Evolutionary conservation across 2,888 invertebrate genomes (phyloP).

Genomic region (Villa cingulata): DNA sequence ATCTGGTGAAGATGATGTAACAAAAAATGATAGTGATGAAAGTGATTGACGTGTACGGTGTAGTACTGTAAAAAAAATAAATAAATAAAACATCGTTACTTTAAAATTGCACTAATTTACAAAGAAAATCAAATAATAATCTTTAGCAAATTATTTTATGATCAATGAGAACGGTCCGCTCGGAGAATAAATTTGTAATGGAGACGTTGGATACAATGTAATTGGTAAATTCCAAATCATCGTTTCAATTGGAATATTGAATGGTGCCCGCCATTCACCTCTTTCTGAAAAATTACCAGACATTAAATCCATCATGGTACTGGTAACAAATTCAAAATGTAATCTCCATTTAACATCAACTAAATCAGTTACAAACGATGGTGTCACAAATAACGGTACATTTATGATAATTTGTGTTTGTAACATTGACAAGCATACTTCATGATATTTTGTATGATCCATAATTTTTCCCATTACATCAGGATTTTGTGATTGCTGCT

Average conservation of each 20-base stretch:
- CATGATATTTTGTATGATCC: constrained; percentile 82
- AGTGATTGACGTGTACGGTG: background rate
- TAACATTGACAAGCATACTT: constrained; percentile 76
- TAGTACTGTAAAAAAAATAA: too few relatives aligned
- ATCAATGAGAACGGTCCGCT: background rate
- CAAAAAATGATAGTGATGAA: background rate
- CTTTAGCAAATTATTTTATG: background rate
- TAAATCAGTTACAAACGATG: constrained; percentile 85
- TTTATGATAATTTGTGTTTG: constrained; percentile 85
- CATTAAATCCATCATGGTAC: constrained; percentile 48
- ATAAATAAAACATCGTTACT: too few relatives aligned
- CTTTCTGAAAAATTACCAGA: constrained; percentile 17
- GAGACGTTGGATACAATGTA: constrained; percentile 82
- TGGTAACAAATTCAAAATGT: constrained; percentile 95
- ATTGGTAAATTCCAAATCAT: constrained; percentile 98
- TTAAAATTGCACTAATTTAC: too few relatives aligned
- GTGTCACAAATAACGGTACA: constrained; percentile 88
- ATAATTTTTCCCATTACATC: constrained; percentile 41
- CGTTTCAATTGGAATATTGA: constrained; percentile 82
- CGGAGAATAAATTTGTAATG: constrained; percentile 49
- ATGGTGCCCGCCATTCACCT: constrained; percentile 67
- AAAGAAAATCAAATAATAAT: too few relatives aligned
- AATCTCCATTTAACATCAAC: constrained; percentile 85
- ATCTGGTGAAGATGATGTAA: background rate
- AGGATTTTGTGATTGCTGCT: constrained; percentile 1